These are phyloP conservation scores for Melitaea athalia DNA, from an alignment of 2,888 invertebrate genomes.

Conservation along the genomic window DNA sequence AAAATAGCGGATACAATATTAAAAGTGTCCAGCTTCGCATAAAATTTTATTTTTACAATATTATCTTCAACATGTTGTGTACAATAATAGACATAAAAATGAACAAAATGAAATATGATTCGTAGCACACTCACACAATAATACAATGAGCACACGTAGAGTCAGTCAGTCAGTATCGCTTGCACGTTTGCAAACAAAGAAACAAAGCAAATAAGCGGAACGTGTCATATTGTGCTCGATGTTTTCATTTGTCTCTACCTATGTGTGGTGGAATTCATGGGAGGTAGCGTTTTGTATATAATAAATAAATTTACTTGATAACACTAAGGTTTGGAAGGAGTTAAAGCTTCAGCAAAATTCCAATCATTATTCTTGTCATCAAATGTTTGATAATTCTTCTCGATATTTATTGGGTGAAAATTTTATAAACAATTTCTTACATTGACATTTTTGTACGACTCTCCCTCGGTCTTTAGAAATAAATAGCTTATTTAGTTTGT, in stretches of 20 bases:
- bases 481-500: too few relatives aligned
- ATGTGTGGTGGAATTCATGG: not conserved
- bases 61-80: not conserved
- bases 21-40: not conserved
- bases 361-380: too few relatives aligned
- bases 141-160: not conserved
- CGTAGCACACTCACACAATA: not conserved
- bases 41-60: not conserved
- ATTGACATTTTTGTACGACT: too few relatives aligned
- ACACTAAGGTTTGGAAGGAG: not conserved
- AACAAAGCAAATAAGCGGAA: constrained; percentile 13
- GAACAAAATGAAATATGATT: not conserved
- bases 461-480: too few relatives aligned
- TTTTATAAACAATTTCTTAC: too few relatives aligned
- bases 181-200: constrained; percentile 10
- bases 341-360: too few relatives aligned
- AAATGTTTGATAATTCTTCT: too few relatives aligned
- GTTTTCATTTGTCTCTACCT: constrained; percentile 8
- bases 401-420: too few relatives aligned
- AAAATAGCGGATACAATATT: too few relatives aligned
- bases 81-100: not conserved
- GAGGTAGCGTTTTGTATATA: constrained; percentile 1
- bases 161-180: constrained; percentile 12
- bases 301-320: not conserved
- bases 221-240: constrained; percentile 12